Conservation (phyloP, 2,113 vertebrate species). For the Caranx melampygus region DNA sequence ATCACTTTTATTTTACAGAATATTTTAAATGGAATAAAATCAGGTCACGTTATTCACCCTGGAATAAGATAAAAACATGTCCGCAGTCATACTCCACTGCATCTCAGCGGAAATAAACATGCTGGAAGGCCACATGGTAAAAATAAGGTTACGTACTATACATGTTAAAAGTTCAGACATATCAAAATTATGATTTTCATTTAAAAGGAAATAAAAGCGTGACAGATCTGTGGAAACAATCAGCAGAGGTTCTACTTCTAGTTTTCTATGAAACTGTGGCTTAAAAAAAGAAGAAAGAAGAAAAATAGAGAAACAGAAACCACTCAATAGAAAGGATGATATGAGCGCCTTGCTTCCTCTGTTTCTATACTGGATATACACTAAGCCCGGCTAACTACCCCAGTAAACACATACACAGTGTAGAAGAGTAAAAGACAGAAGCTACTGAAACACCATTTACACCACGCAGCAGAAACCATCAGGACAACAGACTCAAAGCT, state of each 20-base stretch:
- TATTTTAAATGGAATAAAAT: not conserved
- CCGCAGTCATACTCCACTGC: not conserved
- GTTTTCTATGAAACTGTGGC: not conserved
- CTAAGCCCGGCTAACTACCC: not conserved
- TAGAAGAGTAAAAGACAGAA: too few relatives aligned
- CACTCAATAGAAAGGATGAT: not conserved
- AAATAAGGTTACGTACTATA: not conserved
- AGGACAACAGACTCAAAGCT: not conserved
- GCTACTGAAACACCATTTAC: not conserved
- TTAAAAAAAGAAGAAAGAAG: not conserved
- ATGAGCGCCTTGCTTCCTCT: not conserved
- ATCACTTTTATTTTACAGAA: not conserved
- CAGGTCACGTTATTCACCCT: not conserved
- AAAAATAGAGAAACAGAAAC: not conserved
- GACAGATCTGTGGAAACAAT: not conserved
- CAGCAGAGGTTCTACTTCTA: not conserved
- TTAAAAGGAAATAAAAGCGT: not conserved
- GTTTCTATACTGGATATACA: not conserved
- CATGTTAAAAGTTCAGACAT: not conserved
- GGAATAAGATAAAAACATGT: not conserved
- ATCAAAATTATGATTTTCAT: not conserved
- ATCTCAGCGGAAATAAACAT: not conserved
- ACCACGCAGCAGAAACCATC: not conserved
- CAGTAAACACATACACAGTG: not conserved
- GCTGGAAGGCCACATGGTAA: not conserved